These are phyloP conservation scores for Pyrochroa serraticornis DNA, from an alignment of 2,888 invertebrate genomes.

Conservation along the genomic window DNA sequence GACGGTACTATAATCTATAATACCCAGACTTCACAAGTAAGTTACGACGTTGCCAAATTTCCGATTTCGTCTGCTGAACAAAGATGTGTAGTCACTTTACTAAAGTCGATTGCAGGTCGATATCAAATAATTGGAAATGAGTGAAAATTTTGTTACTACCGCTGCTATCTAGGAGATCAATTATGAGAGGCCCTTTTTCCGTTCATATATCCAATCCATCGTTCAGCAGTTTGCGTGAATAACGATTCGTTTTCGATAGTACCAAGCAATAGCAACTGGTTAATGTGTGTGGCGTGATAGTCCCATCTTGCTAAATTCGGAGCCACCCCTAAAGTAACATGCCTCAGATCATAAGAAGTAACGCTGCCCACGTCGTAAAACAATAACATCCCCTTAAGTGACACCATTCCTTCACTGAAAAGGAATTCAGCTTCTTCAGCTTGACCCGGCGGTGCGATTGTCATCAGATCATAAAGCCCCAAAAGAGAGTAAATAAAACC, in stretches of 20 bases:
- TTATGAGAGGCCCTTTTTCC: constrained; percentile 95
- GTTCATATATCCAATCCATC: constrained; percentile 95
- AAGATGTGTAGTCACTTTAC: no score
- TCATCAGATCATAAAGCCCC: constrained; percentile 93
- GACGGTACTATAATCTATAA: no score
- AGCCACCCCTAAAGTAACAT: constrained; percentile 85
- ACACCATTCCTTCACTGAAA: constrained; percentile 83
- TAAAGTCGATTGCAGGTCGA: no score
- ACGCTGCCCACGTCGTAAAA: constrained; percentile 96
- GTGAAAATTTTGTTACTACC: background rate
- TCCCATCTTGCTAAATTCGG: constrained; percentile 98
- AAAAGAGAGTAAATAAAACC: constrained; percentile 98
- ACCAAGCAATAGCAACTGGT: constrained; percentile 87
- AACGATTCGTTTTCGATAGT: constrained; percentile 85
- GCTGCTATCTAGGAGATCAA: constrained; percentile 58
- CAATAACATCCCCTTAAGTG: constrained; percentile 84
- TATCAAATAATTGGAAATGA: background rate
- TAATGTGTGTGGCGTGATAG: constrained; percentile 98
- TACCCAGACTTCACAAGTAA: no score
- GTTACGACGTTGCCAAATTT: no score
- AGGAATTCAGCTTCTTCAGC: constrained; percentile 75
- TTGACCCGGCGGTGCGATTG: constrained; percentile 68
- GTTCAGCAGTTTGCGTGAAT: constrained; percentile 80
- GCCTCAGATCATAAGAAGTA: constrained; percentile 94
- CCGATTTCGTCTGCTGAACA: no score